phyloP scores from a whole-genome alignment of 2,113 vertebrate genomes.

The Probosciger aterrimus region DNA sequence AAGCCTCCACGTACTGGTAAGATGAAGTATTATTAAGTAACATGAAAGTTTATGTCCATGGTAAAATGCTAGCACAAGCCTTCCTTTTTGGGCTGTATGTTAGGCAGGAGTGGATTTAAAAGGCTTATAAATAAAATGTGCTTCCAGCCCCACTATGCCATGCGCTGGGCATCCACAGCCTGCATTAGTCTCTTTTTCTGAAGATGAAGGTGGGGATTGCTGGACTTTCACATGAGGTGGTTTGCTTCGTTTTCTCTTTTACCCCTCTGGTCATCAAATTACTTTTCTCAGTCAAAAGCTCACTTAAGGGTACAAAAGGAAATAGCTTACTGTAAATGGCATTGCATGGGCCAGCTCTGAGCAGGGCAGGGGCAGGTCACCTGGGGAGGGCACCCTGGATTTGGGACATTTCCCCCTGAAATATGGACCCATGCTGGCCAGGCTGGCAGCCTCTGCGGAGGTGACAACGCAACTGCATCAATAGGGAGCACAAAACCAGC shows the following conservation, averaged over 20 bases:
- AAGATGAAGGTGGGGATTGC: neutral
- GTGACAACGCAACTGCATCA: rapidly evolving
- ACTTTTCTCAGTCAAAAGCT: neutral
- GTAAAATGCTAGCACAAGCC: neutral
- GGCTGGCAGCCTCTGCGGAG: neutral
- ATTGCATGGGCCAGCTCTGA: neutral
- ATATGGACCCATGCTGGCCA: neutral
- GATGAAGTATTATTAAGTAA: neutral
- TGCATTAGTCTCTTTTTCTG: neutral
- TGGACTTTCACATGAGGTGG: neutral
- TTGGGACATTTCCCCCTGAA: neutral
- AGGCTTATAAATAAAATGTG: neutral
- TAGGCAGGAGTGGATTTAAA: neutral
- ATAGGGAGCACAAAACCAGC: neutral
- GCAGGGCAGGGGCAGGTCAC: neutral
- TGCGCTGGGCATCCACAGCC: neutral
- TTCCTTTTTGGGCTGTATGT: neutral
- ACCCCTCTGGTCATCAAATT: neutral
- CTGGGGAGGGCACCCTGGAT: neutral
- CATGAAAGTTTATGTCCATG: neutral
- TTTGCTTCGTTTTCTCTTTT: neutral
- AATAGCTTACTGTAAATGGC: neutral
- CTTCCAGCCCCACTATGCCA: neutral
- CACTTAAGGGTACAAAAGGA: neutral
- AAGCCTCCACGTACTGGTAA: rapidly evolving